These are phyloP conservation scores for Danaus melanippus DNA, from an alignment of 1,140 invertebrate genomes.

Conservation along the genomic window DNA sequence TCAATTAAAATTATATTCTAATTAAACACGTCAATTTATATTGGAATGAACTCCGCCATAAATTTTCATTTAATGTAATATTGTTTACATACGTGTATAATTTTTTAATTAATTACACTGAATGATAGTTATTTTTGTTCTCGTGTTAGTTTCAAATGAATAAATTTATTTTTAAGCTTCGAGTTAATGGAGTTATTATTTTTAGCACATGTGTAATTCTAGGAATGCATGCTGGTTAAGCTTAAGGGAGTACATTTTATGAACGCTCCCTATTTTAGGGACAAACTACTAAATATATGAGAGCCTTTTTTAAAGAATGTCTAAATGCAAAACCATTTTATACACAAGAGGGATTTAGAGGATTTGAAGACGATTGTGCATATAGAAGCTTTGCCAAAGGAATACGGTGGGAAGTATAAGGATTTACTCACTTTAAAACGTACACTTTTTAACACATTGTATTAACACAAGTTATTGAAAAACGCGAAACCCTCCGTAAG, in stretches of 20 bases:
- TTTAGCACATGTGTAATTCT: conserved; percentile 8
- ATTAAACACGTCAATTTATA: too few species aligned
- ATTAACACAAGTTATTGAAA: too few species aligned
- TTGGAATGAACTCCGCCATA: too few species aligned
- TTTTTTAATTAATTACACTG: too few species aligned
- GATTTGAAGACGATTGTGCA: conserved; percentile 46
- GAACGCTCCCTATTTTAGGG: conserved; percentile 78
- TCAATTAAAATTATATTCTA: too few species aligned
- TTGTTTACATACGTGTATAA: too few species aligned
- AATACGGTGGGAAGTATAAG: conserved; percentile 72
- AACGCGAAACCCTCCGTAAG: too few species aligned
- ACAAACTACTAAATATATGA: conserved; percentile 78
- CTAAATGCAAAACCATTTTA: conserved; percentile 72
- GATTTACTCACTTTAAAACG: conserved; percentile 30
- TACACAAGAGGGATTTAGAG: conserved; percentile 56
- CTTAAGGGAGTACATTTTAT: conserved; percentile 79
- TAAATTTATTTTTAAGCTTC: too few species aligned
- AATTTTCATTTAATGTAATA: too few species aligned
- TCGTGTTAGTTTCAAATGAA: too few species aligned
- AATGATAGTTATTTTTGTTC: too few species aligned
- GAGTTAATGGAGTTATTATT: too few species aligned
- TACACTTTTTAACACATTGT: conserved; percentile 11
- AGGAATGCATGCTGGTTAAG: conserved; percentile 77
- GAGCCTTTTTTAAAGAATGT: conserved; percentile 81
- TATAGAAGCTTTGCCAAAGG: conserved; percentile 69